Percentiles rank a stretch among this genome's conserved stretches.
Conservation (phyloP, 1,140 invertebrate species). For the Rhizoglyphus robini region DNA sequence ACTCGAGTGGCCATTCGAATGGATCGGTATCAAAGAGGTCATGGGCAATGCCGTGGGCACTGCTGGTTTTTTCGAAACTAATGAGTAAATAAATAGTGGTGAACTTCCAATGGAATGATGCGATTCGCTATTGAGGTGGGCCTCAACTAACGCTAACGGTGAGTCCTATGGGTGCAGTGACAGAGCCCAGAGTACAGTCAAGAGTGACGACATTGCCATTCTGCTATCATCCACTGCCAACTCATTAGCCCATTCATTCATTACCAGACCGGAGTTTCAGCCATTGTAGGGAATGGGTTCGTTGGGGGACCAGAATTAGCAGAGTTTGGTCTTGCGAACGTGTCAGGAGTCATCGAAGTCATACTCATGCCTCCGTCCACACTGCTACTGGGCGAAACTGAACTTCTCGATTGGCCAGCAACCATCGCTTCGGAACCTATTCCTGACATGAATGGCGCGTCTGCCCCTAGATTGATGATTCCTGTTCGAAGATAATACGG, state of each 20-base stretch:
- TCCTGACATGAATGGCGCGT: slow-evolving; percentile 16
- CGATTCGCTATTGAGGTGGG: background rate
- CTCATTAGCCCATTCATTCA: no score
- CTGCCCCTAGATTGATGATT: slow-evolving; percentile 11
- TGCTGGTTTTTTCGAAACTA: no score
- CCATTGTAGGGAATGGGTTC: background rate
- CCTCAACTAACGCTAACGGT: background rate
- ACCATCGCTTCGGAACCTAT: slow-evolving; percentile 3
- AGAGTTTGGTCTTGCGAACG: slow-evolving; percentile 5
- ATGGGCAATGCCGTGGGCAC: background rate
- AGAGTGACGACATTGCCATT: no score
- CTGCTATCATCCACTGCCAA: no score
- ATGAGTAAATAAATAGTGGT: background rate
- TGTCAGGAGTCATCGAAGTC: slow-evolving; percentile 6
- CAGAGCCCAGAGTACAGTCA: no score
- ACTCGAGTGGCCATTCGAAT: background rate
- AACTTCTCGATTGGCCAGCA: slow-evolving; percentile 8
- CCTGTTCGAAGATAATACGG: background rate
- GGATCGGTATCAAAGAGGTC: background rate
- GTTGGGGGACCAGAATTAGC: background rate
- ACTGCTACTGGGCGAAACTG: slow-evolving; percentile 5
- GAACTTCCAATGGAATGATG: background rate
- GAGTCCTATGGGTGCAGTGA: background rate
- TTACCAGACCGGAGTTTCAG: slow-evolving; percentile 14
- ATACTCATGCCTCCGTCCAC: background rate